phyloP scores from a whole-genome alignment of 1,140 invertebrate species.

The Drosophila ananassae region DNA sequence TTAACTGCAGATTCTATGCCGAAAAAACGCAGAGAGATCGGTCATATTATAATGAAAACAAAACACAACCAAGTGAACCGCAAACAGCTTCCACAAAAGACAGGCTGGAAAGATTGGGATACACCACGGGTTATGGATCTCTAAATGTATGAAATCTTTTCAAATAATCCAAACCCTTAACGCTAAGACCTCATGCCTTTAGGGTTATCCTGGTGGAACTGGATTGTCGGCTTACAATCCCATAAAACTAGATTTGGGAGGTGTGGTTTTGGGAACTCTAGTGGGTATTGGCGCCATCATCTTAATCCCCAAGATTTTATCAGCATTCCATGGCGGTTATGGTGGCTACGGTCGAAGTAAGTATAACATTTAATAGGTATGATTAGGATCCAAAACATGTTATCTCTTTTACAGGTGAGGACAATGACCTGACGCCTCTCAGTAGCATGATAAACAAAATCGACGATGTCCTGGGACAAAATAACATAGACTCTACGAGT shows the following conservation, averaged over 20 bases:
- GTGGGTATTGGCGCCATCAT: conserved; percentile 91
- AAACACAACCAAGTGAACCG: conserved; percentile 60
- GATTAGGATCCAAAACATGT: neutral
- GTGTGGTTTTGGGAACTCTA: conserved; percentile 90
- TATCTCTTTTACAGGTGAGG: conserved; percentile 84
- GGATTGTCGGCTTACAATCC: conserved; percentile 87
- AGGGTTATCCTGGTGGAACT: conserved; percentile 84
- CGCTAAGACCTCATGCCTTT: neutral
- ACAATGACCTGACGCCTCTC: conserved; percentile 86
- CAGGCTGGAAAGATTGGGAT: conserved; percentile 76
- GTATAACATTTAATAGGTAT: conserved; percentile 34
- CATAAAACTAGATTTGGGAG: conserved; percentile 92
- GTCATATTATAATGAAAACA: conserved; percentile 68
- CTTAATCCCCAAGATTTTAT: conserved; percentile 90
- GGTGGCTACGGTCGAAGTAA: conserved; percentile 89
- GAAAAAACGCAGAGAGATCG: conserved; percentile 70
- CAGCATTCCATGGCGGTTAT: conserved; percentile 88
- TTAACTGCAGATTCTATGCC: conserved; percentile 48
- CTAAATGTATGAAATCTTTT: conserved; percentile 58
- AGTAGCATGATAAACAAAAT: conserved; percentile 88
- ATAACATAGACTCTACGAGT: conserved; percentile 91
- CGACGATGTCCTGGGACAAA: conserved; percentile 89
- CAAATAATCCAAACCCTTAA: neutral
- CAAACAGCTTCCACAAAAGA: conserved; percentile 72
- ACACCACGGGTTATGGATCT: conserved; percentile 78